These are phyloP conservation scores for Telmatochromis sp. DNA, from an alignment of 2,113 vertebrate genomes.

Conservation along the genomic window DNA sequence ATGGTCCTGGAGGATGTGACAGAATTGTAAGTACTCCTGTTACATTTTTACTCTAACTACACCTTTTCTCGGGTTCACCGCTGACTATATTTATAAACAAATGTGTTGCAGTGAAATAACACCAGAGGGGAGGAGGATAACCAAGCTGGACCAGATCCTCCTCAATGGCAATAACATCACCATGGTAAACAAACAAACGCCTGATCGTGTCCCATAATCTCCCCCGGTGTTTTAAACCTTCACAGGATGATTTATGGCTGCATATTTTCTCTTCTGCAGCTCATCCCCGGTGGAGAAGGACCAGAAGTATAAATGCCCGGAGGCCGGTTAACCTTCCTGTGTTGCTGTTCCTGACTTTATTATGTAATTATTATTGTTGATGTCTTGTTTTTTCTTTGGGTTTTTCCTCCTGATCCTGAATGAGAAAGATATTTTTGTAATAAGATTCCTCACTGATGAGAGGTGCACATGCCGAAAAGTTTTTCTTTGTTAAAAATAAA, in stretches of 20 bases:
- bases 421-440: constrained; percentile 36
- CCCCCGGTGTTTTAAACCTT: neutral
- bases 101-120: constrained; percentile 84
- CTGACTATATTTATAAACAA: neutral
- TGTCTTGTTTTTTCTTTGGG: neutral
- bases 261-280: constrained; percentile 59
- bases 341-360: neutral
- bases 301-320: constrained; percentile 78
- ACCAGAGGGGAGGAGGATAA: constrained; percentile 93
- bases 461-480: neutral
- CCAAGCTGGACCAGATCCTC: constrained; percentile 96
- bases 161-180: constrained; percentile 98
- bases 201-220: rapidly evolving
- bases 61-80: rapidly evolving
- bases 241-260: rapidly evolving
- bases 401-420: neutral
- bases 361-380: neutral
- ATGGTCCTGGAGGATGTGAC: constrained; percentile 87
- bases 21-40: constrained; percentile 77
- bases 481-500: constrained; percentile 43
- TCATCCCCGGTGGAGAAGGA: constrained; percentile 97
- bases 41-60: neutral
- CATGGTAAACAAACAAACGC: constrained; percentile 73
- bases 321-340: neutral
- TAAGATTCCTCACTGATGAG: neutral